These are phyloP conservation scores for Tupaia tana DNA, from an alignment of 2,113 vertebrate species.

Conservation along the genomic window DNA sequence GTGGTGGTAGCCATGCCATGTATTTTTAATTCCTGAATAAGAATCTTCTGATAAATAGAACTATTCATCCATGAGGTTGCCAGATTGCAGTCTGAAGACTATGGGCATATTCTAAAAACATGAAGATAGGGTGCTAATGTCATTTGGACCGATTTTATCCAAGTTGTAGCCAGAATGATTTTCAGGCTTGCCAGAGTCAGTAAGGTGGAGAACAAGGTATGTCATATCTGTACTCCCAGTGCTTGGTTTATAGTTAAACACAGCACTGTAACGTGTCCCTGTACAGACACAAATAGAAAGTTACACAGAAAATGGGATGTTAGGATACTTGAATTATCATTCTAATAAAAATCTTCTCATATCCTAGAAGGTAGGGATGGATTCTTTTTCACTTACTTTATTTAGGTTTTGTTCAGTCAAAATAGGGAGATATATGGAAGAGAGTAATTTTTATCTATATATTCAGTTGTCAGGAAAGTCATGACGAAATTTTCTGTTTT, in stretches of 20 bases:
- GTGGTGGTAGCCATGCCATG: constrained; percentile 50
- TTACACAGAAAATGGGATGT: constrained; percentile 38
- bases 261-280: background rate
- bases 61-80: constrained; percentile 61
- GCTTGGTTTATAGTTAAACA: constrained; percentile 55
- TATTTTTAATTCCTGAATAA: constrained; percentile 70
- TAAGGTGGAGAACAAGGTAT: constrained; percentile 59
- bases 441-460: background rate
- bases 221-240: constrained; percentile 1
- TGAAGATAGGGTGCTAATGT: constrained; percentile 66
- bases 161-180: constrained; percentile 57
- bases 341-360: constrained; percentile 46
- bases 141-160: constrained; percentile 63
- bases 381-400: constrained; percentile 41
- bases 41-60: constrained; percentile 62
- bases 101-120: constrained; percentile 35
- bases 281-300: constrained; percentile 33
- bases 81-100: constrained; percentile 61
- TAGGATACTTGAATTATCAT: constrained; percentile 22
- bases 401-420: constrained; percentile 40
- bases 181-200: constrained; percentile 47
- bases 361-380: background rate
- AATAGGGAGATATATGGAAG: constrained; percentile 14
- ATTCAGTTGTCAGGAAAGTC: no score
- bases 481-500: no score